A percentile compares a stretch with the other conserved stretches of the same genome.
Conservation (phyloP, 2,797 vertebrate genomes). For the Balearica regulorum region DNA sequence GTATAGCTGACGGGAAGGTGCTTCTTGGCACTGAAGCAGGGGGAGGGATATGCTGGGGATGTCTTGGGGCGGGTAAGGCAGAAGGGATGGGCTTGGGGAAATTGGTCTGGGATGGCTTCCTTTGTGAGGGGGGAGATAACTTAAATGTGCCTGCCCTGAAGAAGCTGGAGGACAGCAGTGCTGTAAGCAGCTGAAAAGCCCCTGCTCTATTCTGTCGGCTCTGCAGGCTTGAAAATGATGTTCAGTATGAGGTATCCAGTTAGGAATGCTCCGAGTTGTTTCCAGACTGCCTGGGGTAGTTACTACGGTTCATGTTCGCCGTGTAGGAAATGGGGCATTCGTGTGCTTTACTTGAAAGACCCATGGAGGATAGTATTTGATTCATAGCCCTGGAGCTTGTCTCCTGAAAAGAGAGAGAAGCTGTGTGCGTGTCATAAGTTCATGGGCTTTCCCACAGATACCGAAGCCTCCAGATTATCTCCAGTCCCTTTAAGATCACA, state of each 20-base stretch:
- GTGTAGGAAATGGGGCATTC: background rate
- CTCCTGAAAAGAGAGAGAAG: background rate
- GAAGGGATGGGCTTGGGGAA: background rate
- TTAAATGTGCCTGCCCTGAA: background rate
- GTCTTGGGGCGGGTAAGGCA: background rate
- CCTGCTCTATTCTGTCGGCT: background rate
- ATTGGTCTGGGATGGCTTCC: background rate
- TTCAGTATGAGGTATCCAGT: background rate
- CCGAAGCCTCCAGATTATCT: background rate
- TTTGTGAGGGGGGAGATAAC: background rate
- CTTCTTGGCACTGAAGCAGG: background rate
- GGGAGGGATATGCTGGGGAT: background rate
- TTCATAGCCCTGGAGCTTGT: background rate
- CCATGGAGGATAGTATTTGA: background rate
- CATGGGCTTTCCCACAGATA: background rate
- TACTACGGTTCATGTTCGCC: background rate
- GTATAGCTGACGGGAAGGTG: accelerated
- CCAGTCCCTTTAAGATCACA: background rate
- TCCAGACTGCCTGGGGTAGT: background rate
- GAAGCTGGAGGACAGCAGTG: background rate
- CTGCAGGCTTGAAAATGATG: background rate
- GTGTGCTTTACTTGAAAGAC: background rate
- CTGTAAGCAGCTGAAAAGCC: background rate
- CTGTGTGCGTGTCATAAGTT: background rate
- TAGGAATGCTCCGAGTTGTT: background rate